Base-by-base conservation (phyloP, 2,113 vertebrate species). In the Petrocephalus microphthalmus region DNA sequence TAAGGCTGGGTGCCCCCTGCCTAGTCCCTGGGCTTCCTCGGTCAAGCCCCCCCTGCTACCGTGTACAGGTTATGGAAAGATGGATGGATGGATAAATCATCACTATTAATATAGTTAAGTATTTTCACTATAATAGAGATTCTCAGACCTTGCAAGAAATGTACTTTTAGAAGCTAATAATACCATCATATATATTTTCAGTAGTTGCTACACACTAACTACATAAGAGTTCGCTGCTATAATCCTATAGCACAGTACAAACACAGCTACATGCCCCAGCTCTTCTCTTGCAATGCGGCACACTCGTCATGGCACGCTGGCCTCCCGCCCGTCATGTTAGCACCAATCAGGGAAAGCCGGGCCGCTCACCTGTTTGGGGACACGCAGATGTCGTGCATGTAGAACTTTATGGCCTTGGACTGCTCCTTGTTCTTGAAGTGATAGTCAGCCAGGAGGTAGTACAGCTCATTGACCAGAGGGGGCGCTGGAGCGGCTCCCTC, bases 391-490 rank as follows among this genome's bases (percentile, higher is more conserved):
- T 99, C 98, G 0, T 98, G 97, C 97, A 99, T 97, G 90, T 99
- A 99, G 93, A 99, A 99, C 94, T 98, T 99, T 92, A 99, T 97
- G 90, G 98, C 98, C 93, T 99, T 99, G 71, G 97, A 97, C 92
- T 99, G 98, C 85, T 99, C 98, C 92, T 99, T 99, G 94, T 99
- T 99, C 93, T 99, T 99, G 94, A 99, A 99, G 90, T 99, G 98
- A 91, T 99, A 99, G 88, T 99, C 98, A 37, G 97, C 98, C 92
- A 99, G 94, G 82, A 99, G 96, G 91, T 99, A 99, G 94, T 97
- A 99, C 7, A 99, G 93, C 91, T 99, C 98, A 33, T 96, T 96
- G 88, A 98, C 96, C 91, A 99, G 96, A 0, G 95, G 96, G 88
- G 97, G 97, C 20, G 95, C 96, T 74, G 96, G 95, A 89, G 97